Evolutionary conservation across 30 jellyfish, hydroid and myxozoan species (phyloP), one percentile per base, ranked within the genome.

Genomic region (Euphysa ruthae): DNA sequence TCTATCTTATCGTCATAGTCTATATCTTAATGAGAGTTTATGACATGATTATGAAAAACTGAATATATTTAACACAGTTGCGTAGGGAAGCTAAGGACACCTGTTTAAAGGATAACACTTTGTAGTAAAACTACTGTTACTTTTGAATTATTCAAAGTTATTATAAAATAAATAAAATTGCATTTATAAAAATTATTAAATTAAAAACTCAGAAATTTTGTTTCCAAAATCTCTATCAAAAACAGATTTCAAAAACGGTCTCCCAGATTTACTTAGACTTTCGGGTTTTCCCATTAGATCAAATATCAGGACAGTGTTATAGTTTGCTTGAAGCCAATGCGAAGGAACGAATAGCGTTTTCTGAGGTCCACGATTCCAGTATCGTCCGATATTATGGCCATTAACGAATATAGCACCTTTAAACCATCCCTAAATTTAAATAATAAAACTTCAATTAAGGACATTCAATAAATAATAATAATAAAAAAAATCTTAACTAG

Each of bases 331-430:
- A 25, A 90, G 61, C 79, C 77, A 75, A 31, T 81, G 51, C 33
- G 79, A 54, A 22, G 98, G 95, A 5, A 90, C 82, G 35, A 43
- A 90, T 23, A 90, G 64, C 10, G 98, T 81, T 35, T 64, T 60
- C 64, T 90, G 98, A 1, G 98, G 98, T n/a, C 98, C 98, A 28
- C 25, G 35, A 5, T 73, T 50, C 75, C 94, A 91, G 64, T 90
- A 90, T 29, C 98, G 84, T 6, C 98, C 98, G 25, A 90, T 74
- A 63, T 90, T 81, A 31, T 30, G 78, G 20, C 94, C 93, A 55
- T 90, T 81, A 7, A 90, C 85, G 34, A 90, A 90, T 1, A 90
- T 83, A 1, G 68, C 93, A n/a, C 98, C 98, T 72, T 90, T 82
- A 12, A 69, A 72, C 93, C 94, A 90, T 30, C 95, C 98, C 98